These are phyloP conservation scores for Pachydiplax longipennis DNA, from an alignment of 2,888 invertebrate genomes.

Conservation along the genomic window DNA sequence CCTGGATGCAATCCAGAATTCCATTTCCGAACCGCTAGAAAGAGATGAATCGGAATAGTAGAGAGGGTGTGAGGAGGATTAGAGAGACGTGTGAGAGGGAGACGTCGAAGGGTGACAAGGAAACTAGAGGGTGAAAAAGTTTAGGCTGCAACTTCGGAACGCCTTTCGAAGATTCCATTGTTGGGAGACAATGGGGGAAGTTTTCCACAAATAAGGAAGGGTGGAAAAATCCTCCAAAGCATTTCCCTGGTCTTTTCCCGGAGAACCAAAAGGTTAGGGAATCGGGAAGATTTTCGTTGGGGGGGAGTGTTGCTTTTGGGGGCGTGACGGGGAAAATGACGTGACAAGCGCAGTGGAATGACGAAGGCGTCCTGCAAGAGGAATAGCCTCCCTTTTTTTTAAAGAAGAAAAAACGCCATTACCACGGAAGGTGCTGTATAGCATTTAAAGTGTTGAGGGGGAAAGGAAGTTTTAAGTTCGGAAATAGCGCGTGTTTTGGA, in stretches of 20 bases:
- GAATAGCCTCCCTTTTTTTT: neutral
- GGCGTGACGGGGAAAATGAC: neutral
- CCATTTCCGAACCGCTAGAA: neutral
- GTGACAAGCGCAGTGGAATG: slow-evolving; percentile 34
- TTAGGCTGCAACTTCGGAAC: neutral
- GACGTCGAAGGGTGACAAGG: neutral
- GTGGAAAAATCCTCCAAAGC: neutral
- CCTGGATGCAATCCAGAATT: slow-evolving; percentile 12
- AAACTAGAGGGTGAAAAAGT: neutral
- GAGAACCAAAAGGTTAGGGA: slow-evolving; percentile 9
- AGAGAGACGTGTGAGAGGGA: neutral
- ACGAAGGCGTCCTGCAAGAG: slow-evolving; percentile 15
- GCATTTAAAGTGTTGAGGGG: neutral
- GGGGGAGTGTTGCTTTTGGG: neutral
- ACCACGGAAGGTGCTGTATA: neutral
- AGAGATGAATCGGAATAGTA: neutral
- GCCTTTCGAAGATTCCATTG: slow-evolving; percentile 6
- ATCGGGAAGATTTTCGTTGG: neutral
- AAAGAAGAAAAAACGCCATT: neutral
- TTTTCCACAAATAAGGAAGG: neutral
- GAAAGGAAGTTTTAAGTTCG: neutral
- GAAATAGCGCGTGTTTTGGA: neutral
- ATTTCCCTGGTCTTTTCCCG: neutral
- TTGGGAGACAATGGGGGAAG: neutral
- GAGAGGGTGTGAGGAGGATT: no score